These are phyloP conservation scores for Pyrgilauda ruficollis DNA, from an alignment of 2,113 vertebrate genomes.

Conservation along the genomic window DNA sequence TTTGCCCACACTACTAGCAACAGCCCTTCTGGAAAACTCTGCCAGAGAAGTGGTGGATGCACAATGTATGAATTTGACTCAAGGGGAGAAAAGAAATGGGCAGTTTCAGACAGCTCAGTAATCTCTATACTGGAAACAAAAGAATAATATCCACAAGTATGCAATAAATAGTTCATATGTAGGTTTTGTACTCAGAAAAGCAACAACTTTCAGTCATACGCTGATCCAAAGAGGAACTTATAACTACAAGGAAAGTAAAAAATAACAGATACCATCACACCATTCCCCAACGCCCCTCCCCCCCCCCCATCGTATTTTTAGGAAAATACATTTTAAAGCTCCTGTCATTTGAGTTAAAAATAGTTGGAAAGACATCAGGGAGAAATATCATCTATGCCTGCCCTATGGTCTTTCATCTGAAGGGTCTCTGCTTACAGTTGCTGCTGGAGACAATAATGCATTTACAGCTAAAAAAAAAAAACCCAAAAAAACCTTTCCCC, in stretches of 20 bases:
- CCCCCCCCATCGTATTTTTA: background rate
- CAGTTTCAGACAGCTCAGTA: background rate
- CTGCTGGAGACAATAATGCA: background rate
- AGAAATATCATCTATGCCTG: background rate
- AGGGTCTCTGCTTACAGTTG: background rate
- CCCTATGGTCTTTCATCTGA: background rate
- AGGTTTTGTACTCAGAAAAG: background rate
- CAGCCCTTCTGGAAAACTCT: background rate
- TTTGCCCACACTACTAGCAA: background rate
- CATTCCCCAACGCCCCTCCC: fast-evolving
- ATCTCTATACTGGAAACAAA: background rate
- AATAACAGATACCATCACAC: background rate
- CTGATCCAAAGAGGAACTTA: background rate
- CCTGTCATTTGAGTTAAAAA: background rate
- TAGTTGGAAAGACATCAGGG: background rate
- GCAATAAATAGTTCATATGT: background rate
- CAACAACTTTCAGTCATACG: background rate
- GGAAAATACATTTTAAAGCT: background rate
- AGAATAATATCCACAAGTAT: background rate
- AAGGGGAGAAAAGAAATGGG: background rate
- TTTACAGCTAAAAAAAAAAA: no score
- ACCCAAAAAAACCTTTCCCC: no score
- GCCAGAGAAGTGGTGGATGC: background rate
- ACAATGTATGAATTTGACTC: background rate
- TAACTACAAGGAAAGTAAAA: background rate